These are phyloP conservation scores for Polypedilum vanderplanki DNA, from an alignment of 1,140 invertebrate genomes.

Conservation along the genomic window DNA sequence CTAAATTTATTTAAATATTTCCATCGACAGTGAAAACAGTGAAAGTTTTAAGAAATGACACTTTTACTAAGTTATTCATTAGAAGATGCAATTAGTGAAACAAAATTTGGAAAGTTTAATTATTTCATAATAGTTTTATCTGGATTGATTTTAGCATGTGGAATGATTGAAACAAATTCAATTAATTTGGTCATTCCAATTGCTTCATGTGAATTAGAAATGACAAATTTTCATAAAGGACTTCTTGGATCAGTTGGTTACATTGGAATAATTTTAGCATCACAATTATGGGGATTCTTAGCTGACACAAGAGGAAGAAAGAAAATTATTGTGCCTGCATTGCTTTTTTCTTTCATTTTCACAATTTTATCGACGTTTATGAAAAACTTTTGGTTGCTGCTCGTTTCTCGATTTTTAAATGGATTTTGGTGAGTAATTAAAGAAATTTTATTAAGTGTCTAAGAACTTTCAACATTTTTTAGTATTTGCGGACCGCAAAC, in stretches of 20 bases:
- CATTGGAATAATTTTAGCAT: conserved; percentile 54
- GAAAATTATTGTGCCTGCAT: conserved; percentile 58
- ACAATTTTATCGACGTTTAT: conserved; percentile 60
- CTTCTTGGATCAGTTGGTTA: conserved; percentile 59
- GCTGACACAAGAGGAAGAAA: conserved; percentile 68
- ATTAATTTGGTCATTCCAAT: conserved; percentile 58
- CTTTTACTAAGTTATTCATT: background rate
- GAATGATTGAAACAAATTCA: conserved; percentile 55
- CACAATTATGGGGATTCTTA: conserved; percentile 68
- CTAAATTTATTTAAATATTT: too few relatives aligned
- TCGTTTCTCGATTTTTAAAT: conserved; percentile 62
- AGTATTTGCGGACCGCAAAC: conserved; percentile 58
- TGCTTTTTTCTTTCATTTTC: conserved; percentile 56
- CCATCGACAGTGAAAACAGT: too few relatives aligned
- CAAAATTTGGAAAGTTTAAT: conserved; percentile 58
- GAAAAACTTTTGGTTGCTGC: conserved; percentile 59
- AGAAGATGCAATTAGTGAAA: background rate
- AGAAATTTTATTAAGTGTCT: background rate
- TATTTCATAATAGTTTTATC: conserved; percentile 49
- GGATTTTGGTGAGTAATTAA: conserved; percentile 61
- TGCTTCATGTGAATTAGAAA: conserved; percentile 58
- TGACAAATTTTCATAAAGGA: conserved; percentile 56
- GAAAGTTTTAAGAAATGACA: too few relatives aligned
- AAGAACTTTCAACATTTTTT: conserved; percentile 34
- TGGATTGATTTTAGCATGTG: conserved; percentile 49